Evolutionary conservation across 2,113 vertebrate species (phyloP).

Genomic region (Dasypus novemcinctus): DNA sequence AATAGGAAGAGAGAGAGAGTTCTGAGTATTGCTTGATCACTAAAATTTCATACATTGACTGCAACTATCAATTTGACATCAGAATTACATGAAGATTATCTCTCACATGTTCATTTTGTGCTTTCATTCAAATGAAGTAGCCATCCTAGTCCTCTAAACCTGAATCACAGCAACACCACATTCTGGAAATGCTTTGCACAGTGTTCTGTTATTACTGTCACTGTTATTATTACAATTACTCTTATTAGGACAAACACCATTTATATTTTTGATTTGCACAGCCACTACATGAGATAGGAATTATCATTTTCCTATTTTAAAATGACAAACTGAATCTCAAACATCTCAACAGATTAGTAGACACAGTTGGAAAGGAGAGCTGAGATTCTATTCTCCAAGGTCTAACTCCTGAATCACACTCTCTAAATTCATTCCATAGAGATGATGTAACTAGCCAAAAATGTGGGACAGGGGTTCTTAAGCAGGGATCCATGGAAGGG

Average conservation of each 20-base stretch:
- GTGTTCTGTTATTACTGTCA: background rate
- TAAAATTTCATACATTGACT: background rate
- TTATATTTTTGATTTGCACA: background rate
- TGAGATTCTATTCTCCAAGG: background rate
- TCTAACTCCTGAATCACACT: background rate
- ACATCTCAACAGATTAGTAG: background rate
- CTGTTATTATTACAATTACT: background rate
- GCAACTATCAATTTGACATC: background rate
- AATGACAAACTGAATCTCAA: background rate
- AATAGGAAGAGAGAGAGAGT: background rate
- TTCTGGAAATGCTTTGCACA: background rate
- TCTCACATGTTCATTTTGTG: background rate
- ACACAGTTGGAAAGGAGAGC: background rate
- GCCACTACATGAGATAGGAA: background rate
- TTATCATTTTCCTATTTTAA: background rate
- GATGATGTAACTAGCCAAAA: background rate
- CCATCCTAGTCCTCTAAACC: background rate
- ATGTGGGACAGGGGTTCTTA: too few relatives aligned
- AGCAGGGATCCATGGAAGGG: too few relatives aligned
- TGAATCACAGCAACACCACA: fast-evolving
- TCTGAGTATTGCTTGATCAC: background rate
- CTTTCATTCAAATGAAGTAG: background rate
- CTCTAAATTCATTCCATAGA: background rate
- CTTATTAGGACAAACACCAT: background rate
- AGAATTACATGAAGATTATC: background rate